These are phyloP conservation scores for Trissolcus japonicus DNA, from an alignment of 2,888 invertebrate species.

Conservation along the genomic window DNA sequence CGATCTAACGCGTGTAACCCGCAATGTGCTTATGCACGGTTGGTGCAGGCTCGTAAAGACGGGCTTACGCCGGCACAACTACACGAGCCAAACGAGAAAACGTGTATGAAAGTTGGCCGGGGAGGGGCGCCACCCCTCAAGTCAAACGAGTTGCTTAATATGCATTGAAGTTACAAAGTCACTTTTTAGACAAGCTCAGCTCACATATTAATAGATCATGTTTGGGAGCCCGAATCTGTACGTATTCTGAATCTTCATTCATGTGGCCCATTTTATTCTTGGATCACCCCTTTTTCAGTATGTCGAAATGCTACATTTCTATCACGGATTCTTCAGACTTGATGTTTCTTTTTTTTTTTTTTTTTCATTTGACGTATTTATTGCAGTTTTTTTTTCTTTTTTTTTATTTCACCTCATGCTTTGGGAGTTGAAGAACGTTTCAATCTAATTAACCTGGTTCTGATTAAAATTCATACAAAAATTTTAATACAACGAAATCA, in stretches of 20 bases:
- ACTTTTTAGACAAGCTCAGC: slow-evolving; percentile 70
- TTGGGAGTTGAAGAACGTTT: no score
- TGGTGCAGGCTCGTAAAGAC: slow-evolving; percentile 67
- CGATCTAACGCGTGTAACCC: slow-evolving; percentile 56
- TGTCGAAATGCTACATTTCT: background rate
- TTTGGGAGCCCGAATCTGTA: slow-evolving; percentile 18
- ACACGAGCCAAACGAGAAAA: slow-evolving; percentile 43
- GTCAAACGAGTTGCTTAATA: slow-evolving; percentile 72
- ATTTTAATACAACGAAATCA: slow-evolving; percentile 20
- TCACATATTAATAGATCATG: slow-evolving; percentile 68
- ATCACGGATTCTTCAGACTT: slow-evolving; percentile 6
- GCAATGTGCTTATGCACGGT: slow-evolving; percentile 51
- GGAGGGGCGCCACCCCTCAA: slow-evolving; percentile 48
- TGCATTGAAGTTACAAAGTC: slow-evolving; percentile 75
- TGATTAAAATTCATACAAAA: slow-evolving; percentile 20
- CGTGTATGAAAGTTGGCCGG: slow-evolving; percentile 56
- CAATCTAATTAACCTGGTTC: slow-evolving; percentile 5
- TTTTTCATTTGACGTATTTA: background rate
- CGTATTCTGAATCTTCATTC: slow-evolving; percentile 26
- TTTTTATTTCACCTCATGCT: no score
- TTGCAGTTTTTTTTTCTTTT: no score
- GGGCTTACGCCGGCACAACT: slow-evolving; percentile 61
- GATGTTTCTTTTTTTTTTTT: background rate
- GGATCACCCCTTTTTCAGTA: background rate
- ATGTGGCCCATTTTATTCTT: background rate